Conservation (phyloP, 2,113 vertebrate genomes). For the Ranitomeya imitator region DNA sequence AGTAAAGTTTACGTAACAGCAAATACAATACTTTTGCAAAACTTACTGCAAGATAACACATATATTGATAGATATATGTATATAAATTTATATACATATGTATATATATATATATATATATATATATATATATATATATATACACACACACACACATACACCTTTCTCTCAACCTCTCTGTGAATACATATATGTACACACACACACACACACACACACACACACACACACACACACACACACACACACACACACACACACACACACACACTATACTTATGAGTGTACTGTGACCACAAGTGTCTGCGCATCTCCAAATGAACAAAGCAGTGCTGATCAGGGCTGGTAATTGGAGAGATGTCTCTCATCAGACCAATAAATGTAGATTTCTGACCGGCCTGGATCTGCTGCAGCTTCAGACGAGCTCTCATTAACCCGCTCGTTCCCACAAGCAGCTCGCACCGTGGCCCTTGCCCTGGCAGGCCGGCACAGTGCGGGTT, state of each 20-base stretch:
- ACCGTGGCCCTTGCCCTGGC: background rate
- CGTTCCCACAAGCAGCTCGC: background rate
- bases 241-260: too few species aligned
- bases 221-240: background rate
- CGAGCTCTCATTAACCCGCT: background rate
- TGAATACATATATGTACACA: background rate
- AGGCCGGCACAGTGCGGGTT: conserved; percentile 1
- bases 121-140: too few species aligned
- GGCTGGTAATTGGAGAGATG: conserved; percentile 19
- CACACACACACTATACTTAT: background rate
- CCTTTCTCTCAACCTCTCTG: too few species aligned
- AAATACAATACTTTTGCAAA: too few species aligned
- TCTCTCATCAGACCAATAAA: conserved; percentile 45
- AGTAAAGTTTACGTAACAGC: too few species aligned
- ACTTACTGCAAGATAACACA: too few species aligned
- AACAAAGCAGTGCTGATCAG: conserved; percentile 8
- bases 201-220: background rate
- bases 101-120: too few species aligned
- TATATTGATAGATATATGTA: too few species aligned
- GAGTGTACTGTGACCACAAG: conserved; percentile 8
- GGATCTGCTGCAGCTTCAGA: background rate
- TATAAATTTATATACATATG: too few species aligned
- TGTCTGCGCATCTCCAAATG: background rate
- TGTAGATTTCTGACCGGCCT: conserved; percentile 2
- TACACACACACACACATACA: too few species aligned